Evolutionary conservation across 2,797 vertebrate genomes (phyloP), one percentile per base, ranked within the genome.

Genomic region (Fistularia tabacaria): DNA sequence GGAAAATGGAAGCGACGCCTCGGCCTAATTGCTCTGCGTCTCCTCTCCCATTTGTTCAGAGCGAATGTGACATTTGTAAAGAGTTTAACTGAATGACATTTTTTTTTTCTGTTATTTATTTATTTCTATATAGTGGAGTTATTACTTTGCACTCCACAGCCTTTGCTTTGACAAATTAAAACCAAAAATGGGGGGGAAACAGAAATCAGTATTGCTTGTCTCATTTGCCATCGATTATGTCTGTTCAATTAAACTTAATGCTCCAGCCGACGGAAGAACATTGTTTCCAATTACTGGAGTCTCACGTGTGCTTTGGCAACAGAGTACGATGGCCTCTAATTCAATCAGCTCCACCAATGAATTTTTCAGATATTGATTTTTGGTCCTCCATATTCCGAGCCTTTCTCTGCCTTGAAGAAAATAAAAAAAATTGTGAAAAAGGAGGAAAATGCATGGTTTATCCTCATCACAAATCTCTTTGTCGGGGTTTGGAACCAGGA

Each of bases 331-430:
- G 65, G 64, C 43, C 51, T 63, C 50, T 64, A 72, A 65, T 83
- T 77, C 62, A 70, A 66, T 59, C 42, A 41, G 40, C 36, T 48
- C 38, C 46, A 55, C 62, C 14, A 5, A 53, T 62, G 66, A 62
- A 55, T 39, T 50, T 14, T 57, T 69, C 25, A 62, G 37, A 47
- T 74, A 77, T 81, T 73, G 71, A 79, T 66, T 62, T 47, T 36
- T 61, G 36, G 13, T 38, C 10, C 46, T 41, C 14, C 49, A 46
- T 9, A 59, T 66, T 76, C 46, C 62, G 62, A 68, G 49, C 15
- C 15, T 53, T 3, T 39, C 38, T 25, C 10, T 41, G 10, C 51
- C 43, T 45, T 62, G 36, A 7, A 49, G 25, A 25, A 25, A 25
- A 25, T 3, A 25, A 25, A 5, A 25, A 25, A 25, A 25, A 25